Base-by-base conservation (phyloP, 1,140 invertebrate species). In the Musca vetustissima region DNA sequence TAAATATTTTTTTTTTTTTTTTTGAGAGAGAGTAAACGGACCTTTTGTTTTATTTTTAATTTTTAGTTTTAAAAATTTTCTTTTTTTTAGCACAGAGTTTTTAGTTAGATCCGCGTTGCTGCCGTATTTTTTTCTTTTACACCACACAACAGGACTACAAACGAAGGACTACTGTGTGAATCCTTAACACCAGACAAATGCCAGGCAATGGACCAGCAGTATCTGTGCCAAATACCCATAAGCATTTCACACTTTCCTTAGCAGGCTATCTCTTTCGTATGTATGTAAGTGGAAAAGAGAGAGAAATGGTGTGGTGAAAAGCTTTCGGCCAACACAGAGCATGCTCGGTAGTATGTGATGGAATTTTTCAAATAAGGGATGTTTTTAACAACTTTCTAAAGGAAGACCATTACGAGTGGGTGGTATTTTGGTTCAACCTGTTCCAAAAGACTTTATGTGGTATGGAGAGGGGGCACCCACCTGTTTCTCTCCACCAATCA, bases 141-240 rank as follows among this genome's bases (percentile, higher is more conserved):
- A 70, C 69, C 78, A 80, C 68, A 72, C 70, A 72, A 78, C 78
- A 80, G 79, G 78, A 80, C 78, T 77, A 80, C 78, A 74, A 78
- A 80, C 78, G 78, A 80, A 80, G 76, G 79, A 74, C 73, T 75
- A 77, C 68, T 72, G 70, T 64, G n/a, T 59, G 69, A 64, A 68
- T 70, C 66, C 59, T 55, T 66, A 65, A 50, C 48, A 25, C 48
- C 61, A 59, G 36, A 52, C 43, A 25, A 64, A 28, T 19, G 55
- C 69, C 47, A 70, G 52, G 25, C 32, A 48, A 67, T 64, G 69
- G 53, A 55, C 55, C 50, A 69, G n/a, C n/a, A n/a, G 15, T 48
- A 25, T 49, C 65, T 11, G 22, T 19, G n/a, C 24, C 22, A 7
- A 47, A 55, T n/a, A n/a, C 25, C 24, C 22, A 64, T 50, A 49